A percentile compares a stretch with the other conserved stretches of the same genome.
These are phyloP conservation scores for Oppia nitens DNA, from an alignment of 1,140 invertebrate genomes.

Conservation along the genomic window DNA sequence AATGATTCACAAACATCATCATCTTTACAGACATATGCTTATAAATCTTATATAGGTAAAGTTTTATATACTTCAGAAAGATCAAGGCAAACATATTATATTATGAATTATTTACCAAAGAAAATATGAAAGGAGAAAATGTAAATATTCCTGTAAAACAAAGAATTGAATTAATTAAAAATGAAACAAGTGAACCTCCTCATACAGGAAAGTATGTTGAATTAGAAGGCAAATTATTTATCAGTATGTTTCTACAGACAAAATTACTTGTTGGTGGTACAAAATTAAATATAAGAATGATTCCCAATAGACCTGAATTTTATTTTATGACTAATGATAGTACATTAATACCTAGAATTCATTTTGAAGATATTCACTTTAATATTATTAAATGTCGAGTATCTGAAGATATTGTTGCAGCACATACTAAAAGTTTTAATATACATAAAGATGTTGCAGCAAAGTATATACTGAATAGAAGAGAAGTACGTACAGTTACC, in stretches of 20 bases:
- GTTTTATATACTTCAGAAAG: slow-evolving; percentile 26
- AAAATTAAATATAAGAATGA: background rate
- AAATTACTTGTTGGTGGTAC: slow-evolving; percentile 17
- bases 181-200: slow-evolving; percentile 22
- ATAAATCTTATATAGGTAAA: slow-evolving; percentile 31
- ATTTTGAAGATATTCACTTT: background rate
- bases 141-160: slow-evolving; percentile 20
- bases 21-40: slow-evolving; percentile 29
- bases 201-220: slow-evolving; percentile 19
- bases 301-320: background rate
- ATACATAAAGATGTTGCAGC: background rate
- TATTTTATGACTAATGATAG: background rate
- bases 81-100: slow-evolving; percentile 30
- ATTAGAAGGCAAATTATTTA: slow-evolving; percentile 18
- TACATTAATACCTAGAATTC: background rate
- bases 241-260: slow-evolving; percentile 16
- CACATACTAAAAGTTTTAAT: slow-evolving; percentile 13
- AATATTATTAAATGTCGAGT: background rate
- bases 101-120: too few species aligned
- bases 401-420: slow-evolving; percentile 7
- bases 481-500: slow-evolving; percentile 17
- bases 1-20: slow-evolving; percentile 31
- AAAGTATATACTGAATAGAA: slow-evolving; percentile 12
- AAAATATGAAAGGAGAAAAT: slow-evolving; percentile 8
- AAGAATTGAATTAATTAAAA: too few species aligned